These are phyloP conservation scores for Hylia prasina DNA, from an alignment of 2,113 vertebrate species.

Conservation along the genomic window DNA sequence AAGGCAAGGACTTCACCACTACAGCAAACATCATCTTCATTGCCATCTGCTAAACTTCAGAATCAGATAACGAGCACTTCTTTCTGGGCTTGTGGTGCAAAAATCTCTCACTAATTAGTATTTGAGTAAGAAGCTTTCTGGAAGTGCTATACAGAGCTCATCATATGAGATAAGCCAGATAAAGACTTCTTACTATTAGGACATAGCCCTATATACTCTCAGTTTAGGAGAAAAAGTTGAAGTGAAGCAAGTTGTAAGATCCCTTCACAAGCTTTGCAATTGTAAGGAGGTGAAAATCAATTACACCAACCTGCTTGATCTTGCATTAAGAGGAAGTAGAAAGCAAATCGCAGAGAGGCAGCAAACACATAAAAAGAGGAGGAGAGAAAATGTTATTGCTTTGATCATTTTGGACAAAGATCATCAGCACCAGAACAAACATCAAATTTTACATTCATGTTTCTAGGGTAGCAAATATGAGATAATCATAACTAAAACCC, in stretches of 20 bases:
- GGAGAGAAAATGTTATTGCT: conserved; percentile 74
- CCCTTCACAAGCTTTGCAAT: conserved; percentile 22
- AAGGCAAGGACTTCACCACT: not conserved
- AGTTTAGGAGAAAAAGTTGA: not conserved
- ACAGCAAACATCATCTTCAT: not conserved
- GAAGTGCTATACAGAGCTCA: not conserved
- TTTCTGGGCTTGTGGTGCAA: not conserved
- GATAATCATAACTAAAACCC: not conserved
- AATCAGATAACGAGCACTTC: not conserved
- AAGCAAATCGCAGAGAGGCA: conserved; percentile 80
- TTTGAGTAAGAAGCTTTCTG: not conserved
- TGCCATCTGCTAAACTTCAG: not conserved
- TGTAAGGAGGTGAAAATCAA: conserved; percentile 65
- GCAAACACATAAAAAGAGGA: conserved; percentile 72
- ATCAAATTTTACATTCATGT: not conserved
- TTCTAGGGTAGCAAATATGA: conserved; percentile 27
- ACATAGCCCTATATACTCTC: not conserved
- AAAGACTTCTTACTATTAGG: conserved; percentile 24
- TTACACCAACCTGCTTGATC: conserved; percentile 91
- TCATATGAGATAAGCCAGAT: not conserved
- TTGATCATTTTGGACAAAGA: conserved; percentile 50
- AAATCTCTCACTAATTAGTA: not conserved
- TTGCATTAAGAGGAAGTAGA: conserved; percentile 82
- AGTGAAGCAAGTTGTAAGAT: not conserved
- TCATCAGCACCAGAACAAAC: conserved; percentile 45